A percentile compares a stretch with the other conserved stretches of the same genome.
phyloP scores from a whole-genome alignment of 2,113 vertebrate genomes.

The Amphiprion ocellaris region DNA sequence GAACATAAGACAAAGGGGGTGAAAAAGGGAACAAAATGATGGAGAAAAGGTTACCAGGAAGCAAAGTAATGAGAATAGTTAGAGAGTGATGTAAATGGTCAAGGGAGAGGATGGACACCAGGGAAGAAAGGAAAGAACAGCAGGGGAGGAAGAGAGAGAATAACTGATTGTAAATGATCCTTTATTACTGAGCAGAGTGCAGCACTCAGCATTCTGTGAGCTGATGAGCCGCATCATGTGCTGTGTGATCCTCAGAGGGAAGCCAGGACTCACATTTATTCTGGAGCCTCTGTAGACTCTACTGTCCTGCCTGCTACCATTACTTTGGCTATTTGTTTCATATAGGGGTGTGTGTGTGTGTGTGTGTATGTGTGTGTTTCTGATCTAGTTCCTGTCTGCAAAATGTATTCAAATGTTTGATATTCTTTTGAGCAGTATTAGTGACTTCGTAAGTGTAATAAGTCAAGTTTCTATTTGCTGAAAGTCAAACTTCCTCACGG shows the following conservation, averaged over 20 bases:
- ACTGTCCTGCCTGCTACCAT: constrained; percentile 55
- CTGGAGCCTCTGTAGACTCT: constrained; percentile 51
- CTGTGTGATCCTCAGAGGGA: constrained; percentile 46
- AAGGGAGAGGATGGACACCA: not conserved
- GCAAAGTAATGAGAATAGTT: not conserved
- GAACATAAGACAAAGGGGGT: not conserved
- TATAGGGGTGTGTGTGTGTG: not conserved
- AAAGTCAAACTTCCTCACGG: not conserved
- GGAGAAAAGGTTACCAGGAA: not conserved
- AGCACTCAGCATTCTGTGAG: constrained; percentile 69
- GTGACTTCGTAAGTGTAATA: not conserved
- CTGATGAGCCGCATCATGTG: constrained; percentile 61
- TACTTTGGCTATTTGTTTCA: constrained; percentile 54
- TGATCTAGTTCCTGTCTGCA: not conserved
- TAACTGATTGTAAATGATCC: constrained; percentile 66
- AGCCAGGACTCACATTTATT: constrained; percentile 55
- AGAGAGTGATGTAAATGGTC: constrained; percentile 2
- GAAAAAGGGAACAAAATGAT: not conserved
- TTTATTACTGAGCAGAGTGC: constrained; percentile 67
- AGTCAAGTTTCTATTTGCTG: not conserved
- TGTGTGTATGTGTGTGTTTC: constrained; percentile 4
- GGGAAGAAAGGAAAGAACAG: not conserved
- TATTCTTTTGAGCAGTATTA: constrained; percentile 12
- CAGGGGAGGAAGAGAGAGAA: constrained; percentile 30
- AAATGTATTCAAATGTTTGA: constrained; percentile 10